A percentile compares a stretch with the other conserved stretches of the same genome.
Conservation (phyloP, 2,888 invertebrate genomes). For the Aspidiotus destructor region DNA sequence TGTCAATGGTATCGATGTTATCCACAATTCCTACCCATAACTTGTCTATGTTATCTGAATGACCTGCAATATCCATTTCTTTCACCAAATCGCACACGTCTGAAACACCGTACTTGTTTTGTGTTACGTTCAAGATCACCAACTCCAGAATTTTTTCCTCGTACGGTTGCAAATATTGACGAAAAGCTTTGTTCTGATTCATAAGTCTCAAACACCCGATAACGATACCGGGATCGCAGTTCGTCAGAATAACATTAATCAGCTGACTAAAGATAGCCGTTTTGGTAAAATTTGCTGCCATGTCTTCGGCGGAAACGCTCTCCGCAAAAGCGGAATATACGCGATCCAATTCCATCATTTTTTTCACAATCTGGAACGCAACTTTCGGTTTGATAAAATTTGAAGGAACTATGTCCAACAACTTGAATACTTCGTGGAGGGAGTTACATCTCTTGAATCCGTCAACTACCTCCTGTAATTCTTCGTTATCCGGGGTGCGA, state of each 20-base stretch:
- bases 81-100: conserved; percentile 53
- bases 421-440: conserved; percentile 41
- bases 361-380: conserved; percentile 44
- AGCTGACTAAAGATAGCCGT: conserved; percentile 45
- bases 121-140: conserved; percentile 51
- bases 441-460: conserved; percentile 40
- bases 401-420: conserved; percentile 45
- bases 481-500: conserved; percentile 35
- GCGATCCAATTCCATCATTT: conserved; percentile 44
- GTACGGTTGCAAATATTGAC: conserved; percentile 37
- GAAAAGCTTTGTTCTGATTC: conserved; percentile 39
- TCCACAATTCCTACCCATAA: conserved; percentile 57
- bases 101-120: conserved; percentile 49
- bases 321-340: conserved; percentile 35
- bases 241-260: conserved; percentile 44
- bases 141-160: conserved; percentile 52
- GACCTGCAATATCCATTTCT: conserved; percentile 46
- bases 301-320: conserved; percentile 39
- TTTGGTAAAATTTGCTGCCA: conserved; percentile 42
- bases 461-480: conserved; percentile 40
- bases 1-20: conserved; percentile 50
- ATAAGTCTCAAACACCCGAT: conserved; percentile 44
- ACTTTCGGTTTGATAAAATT: conserved; percentile 45
- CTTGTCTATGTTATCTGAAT: conserved; percentile 50
- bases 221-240: conserved; percentile 42